phyloP scores from a whole-genome alignment of 1,140 invertebrate species.

The Idris sp. region DNA sequence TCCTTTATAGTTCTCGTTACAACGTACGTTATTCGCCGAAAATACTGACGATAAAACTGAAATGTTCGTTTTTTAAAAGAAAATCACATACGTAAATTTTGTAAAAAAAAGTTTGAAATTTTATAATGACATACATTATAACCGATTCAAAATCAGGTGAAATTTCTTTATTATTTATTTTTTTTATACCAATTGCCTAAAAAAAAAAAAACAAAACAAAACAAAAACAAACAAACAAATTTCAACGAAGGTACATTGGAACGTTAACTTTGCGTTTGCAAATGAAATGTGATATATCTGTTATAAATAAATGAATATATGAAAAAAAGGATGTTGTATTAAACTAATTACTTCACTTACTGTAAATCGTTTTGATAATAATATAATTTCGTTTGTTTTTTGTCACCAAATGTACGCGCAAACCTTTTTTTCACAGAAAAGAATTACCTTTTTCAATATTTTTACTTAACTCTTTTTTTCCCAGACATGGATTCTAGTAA shows the following conservation, averaged over 20 bases:
- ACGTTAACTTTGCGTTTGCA: slow-evolving; percentile 24
- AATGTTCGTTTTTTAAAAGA: slow-evolving; percentile 10
- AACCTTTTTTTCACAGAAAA: slow-evolving; percentile 4
- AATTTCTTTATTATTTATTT: too few species aligned
- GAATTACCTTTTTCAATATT: too few species aligned
- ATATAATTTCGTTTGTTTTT: not conserved
- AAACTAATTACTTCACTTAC: slow-evolving; percentile 9
- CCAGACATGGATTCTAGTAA: too few species aligned
- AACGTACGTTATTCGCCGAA: slow-evolving; percentile 26
- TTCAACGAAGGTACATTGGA: not conserved
- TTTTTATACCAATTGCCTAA: too few species aligned
- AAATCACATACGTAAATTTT: slow-evolving; percentile 32
- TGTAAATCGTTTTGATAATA: slow-evolving; percentile 16
- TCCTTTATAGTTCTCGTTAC: slow-evolving; percentile 37
- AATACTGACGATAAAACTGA: slow-evolving; percentile 43
- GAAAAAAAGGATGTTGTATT: too few species aligned
- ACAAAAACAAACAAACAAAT: too few species aligned
- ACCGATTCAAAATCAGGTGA: too few species aligned
- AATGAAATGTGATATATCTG: slow-evolving; percentile 38
- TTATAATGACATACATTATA: too few species aligned
- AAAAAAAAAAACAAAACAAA: too few species aligned
- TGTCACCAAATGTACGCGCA: not conserved
- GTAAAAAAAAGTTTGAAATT: too few species aligned
- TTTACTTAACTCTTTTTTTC: too few species aligned
- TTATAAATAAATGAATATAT: slow-evolving; percentile 28